These are phyloP conservation scores for Acipenser transmontanus DNA, from an alignment of 2,797 vertebrate genomes.

Conservation along the genomic window DNA sequence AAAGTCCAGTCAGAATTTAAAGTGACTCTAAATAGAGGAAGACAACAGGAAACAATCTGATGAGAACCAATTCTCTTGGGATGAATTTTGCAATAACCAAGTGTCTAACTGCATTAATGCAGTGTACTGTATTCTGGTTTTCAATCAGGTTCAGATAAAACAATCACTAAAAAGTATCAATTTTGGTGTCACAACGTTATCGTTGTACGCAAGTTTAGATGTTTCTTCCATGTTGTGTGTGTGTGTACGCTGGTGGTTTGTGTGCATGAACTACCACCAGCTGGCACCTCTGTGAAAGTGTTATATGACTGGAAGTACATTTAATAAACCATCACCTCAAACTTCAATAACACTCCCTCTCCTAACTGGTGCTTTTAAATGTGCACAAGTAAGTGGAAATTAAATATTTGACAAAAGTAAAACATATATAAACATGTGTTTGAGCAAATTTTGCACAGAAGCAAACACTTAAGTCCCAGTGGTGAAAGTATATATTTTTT, in stretches of 20 bases:
- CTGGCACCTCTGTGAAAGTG: slow-evolving; percentile 60
- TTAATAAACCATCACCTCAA: slow-evolving; percentile 47
- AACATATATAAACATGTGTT: too few relatives aligned
- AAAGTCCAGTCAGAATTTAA: not conserved
- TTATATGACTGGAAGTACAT: slow-evolving; percentile 61
- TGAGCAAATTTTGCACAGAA: too few relatives aligned
- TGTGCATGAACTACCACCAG: slow-evolving; percentile 62
- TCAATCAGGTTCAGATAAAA: slow-evolving; percentile 19
- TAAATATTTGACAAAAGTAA: too few relatives aligned
- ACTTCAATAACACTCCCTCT: not conserved
- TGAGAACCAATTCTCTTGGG: not conserved
- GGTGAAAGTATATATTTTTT: not conserved
- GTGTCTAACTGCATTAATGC: not conserved
- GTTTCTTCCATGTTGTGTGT: slow-evolving; percentile 26
- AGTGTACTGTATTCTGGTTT: not conserved
- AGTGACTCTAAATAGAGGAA: not conserved
- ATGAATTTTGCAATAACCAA: not conserved
- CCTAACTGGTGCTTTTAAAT: not conserved
- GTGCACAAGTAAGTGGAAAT: too few relatives aligned
- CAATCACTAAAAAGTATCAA: slow-evolving; percentile 9
- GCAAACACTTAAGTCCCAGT: too few relatives aligned
- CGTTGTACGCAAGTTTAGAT: slow-evolving; percentile 9
- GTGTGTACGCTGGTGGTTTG: not conserved
- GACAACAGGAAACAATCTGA: slow-evolving; percentile 1
- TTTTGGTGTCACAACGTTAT: slow-evolving; percentile 26